Base-by-base conservation (phyloP, 2,888 invertebrate genomes). In the Slavum lentiscoides region DNA sequence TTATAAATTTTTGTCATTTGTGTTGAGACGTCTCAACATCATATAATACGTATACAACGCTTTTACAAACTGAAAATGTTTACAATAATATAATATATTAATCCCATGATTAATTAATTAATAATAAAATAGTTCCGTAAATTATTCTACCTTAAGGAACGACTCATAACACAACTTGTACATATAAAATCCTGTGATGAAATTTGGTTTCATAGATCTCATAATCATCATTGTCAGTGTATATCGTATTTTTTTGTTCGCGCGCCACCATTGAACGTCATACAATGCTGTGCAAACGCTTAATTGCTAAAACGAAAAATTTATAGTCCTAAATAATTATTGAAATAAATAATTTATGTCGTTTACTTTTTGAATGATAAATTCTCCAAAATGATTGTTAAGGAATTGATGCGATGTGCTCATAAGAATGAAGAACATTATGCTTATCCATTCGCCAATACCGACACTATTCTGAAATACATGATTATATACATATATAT, bases 321-420 rank as follows among this genome's bases (percentile, higher is more conserved):
- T 4, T 15, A 59, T 2, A 0, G 15, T 72, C 5, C n/a, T n/a
- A 37, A 13, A 13, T 23, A 6, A 2, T 23, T 9, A n/a, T n/a
- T 37, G 58, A 5, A 70, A 30, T n/a, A n/a, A 17, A 17, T 5
- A 7, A 23, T 53, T 17, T 17, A 5, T n/a, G 49, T 15, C 21
- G 1, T 5, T 58, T 39, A 80, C 80, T 19, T 80, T 80, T 80
- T 80, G 80, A 39, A 66, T 55, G 8, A 80, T 70, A 19, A 39
- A 80, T 23, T 80, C 70, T 13, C 80, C 80, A 21, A 80, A 80
- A 64, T 58, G 72, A n/a, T 72, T 80, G 23, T 80, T 80, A 19
- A 80, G 64, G 43, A 58, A 80, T 21, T 80, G 80, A 72, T 80
- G 80, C n/a, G 9, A 62, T 13, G 72, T 2, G 5, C 64, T 72